Conservation (phyloP, 2,113 vertebrate genomes). For the Paratilapia polleni region DNA sequence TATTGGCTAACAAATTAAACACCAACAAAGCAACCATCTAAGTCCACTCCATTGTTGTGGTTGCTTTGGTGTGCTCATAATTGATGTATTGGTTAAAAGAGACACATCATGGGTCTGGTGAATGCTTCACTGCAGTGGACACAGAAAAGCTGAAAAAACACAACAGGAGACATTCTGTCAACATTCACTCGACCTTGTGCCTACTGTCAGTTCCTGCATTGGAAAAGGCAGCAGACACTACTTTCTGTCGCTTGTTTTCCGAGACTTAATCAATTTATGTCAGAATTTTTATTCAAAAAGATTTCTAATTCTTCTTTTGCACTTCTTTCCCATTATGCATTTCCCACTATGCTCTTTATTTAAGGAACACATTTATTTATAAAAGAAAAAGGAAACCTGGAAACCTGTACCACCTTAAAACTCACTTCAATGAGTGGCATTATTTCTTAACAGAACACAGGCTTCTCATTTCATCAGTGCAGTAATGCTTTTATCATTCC, state of each 20-base stretch:
- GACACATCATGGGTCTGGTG: neutral
- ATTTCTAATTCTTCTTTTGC: neutral
- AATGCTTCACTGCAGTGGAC: neutral
- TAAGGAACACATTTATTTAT: neutral
- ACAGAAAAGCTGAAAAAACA: neutral
- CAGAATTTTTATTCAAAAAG: neutral
- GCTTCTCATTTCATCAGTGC: slow-evolving; percentile 7
- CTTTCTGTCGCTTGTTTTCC: neutral
- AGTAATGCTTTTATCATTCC: neutral
- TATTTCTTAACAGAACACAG: slow-evolving; percentile 20
- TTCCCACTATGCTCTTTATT: neutral
- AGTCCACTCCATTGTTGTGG: too few species aligned
- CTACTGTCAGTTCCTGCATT: neutral
- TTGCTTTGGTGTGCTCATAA: neutral
- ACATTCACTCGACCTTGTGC: neutral
- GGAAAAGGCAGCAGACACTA: neutral
- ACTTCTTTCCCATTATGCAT: neutral
- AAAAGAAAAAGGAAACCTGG: neutral
- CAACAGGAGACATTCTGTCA: neutral
- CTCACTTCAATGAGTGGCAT: neutral
- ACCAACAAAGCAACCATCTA: too few species aligned
- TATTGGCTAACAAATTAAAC: too few species aligned
- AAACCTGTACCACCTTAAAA: neutral
- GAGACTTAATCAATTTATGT: too few species aligned
- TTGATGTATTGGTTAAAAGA: neutral